phyloP scores from a whole-genome alignment of 2,797 vertebrate genomes.

The Orientallactaga sibirica region DNA sequence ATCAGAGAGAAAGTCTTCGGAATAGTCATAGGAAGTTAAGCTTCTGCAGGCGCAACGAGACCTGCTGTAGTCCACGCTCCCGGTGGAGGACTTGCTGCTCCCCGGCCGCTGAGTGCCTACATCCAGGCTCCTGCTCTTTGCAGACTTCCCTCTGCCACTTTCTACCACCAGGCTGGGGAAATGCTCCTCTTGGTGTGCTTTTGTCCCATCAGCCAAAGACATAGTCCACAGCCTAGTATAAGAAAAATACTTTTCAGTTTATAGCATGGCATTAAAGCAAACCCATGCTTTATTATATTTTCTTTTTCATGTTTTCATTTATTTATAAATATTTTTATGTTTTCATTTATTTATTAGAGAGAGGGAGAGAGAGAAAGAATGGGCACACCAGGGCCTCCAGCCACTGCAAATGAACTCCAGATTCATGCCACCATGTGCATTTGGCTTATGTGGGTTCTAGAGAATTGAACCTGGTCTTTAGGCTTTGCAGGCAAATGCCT shows the following conservation, averaged over 20 bases:
- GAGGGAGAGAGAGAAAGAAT: too few relatives aligned
- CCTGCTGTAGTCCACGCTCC: slow-evolving; percentile 63
- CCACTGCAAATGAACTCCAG: too few relatives aligned
- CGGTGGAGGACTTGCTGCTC: background rate
- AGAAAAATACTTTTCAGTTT: slow-evolving; percentile 23
- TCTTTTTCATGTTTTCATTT: background rate
- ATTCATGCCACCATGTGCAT: too few relatives aligned
- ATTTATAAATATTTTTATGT: too few relatives aligned
- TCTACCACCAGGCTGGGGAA: slow-evolving; percentile 38
- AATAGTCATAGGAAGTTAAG: slow-evolving; percentile 64
- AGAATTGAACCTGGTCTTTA: too few relatives aligned
- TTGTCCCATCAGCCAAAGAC: slow-evolving; percentile 50
- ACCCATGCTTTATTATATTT: background rate
- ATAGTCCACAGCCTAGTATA: slow-evolving; percentile 69
- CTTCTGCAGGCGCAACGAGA: slow-evolving; percentile 69
- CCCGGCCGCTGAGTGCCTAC: background rate
- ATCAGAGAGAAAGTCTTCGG: slow-evolving; percentile 75
- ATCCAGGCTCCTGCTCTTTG: background rate
- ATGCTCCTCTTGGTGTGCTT: slow-evolving; percentile 9
- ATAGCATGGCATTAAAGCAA: background rate
- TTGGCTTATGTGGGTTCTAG: too few relatives aligned
- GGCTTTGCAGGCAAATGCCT: too few relatives aligned
- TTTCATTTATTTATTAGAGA: too few relatives aligned
- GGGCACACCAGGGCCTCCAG: too few relatives aligned
- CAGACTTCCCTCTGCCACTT: background rate